These are phyloP conservation scores for Salminus brasiliensis DNA, from an alignment of 2,113 vertebrate species.

Conservation along the genomic window DNA sequence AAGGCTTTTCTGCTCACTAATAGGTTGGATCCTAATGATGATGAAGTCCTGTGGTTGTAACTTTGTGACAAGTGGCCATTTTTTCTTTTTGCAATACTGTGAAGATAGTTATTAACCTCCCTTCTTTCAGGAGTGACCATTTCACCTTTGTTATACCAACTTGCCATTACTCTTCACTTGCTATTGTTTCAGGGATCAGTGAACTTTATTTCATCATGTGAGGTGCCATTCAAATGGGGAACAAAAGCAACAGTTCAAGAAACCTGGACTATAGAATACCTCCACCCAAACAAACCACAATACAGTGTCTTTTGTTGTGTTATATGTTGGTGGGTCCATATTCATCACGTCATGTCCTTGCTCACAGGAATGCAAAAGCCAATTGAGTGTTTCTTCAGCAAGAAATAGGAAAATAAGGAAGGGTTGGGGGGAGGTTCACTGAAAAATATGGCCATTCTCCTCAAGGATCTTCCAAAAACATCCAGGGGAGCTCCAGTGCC, in stretches of 20 bases:
- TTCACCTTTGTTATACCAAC: background rate
- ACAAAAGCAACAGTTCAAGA: background rate
- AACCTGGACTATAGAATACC: background rate
- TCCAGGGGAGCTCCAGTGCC: background rate
- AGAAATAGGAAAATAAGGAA: conserved; percentile 4
- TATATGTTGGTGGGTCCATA: conserved; percentile 34
- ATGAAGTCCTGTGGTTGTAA: background rate
- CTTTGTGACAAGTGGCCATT: background rate
- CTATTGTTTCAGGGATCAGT: background rate
- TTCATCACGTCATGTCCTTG: conserved; percentile 58
- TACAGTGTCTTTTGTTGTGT: background rate
- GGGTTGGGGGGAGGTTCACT: conserved; percentile 35
- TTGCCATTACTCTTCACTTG: background rate
- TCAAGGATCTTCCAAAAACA: background rate
- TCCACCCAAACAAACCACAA: conserved; percentile 29
- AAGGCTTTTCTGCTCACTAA: background rate
- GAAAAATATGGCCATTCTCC: conserved; percentile 40
- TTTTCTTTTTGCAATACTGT: background rate
- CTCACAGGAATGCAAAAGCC: conserved; percentile 50
- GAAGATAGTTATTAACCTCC: background rate
- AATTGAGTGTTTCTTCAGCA: conserved; percentile 27
- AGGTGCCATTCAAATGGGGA: background rate
- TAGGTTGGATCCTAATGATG: background rate
- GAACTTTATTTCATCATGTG: background rate
- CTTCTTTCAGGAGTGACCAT: background rate